phyloP scores from a whole-genome alignment of 2,113 vertebrate genomes.

The Theropithecus gelada region DNA sequence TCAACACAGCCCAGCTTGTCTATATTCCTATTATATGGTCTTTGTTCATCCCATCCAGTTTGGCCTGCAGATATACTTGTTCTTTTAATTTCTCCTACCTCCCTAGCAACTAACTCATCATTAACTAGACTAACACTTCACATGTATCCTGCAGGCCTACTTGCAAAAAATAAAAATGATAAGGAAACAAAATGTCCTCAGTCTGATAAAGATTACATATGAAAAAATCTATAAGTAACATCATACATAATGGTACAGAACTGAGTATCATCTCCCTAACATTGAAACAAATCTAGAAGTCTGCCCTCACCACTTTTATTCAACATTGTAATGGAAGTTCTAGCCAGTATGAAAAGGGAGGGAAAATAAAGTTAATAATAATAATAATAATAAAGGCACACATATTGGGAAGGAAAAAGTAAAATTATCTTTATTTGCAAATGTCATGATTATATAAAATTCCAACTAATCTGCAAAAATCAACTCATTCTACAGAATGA shows the following conservation, averaged over 20 bases:
- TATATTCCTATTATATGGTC: background rate
- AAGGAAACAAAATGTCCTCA: background rate
- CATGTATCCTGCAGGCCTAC: background rate
- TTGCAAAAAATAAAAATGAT: background rate
- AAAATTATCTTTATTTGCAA: background rate
- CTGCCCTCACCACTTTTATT: background rate
- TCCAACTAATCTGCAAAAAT: background rate
- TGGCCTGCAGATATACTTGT: background rate
- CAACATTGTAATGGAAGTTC: background rate
- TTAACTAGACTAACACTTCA: background rate
- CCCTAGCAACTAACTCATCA: background rate
- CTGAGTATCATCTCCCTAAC: background rate
- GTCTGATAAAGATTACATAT: background rate
- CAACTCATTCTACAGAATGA: background rate
- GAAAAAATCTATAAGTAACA: background rate
- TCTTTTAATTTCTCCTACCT: background rate
- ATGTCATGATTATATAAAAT: background rate
- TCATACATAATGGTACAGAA: background rate
- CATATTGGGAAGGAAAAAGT: background rate
- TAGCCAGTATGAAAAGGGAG: background rate
- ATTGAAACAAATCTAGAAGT: background rate
- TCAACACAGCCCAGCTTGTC: background rate
- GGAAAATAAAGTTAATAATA: too few species aligned
- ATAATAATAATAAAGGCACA: background rate
- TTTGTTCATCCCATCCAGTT: background rate